phyloP scores from a whole-genome alignment of 2,113 vertebrate species.

The Chloropsis hardwickii region DNA sequence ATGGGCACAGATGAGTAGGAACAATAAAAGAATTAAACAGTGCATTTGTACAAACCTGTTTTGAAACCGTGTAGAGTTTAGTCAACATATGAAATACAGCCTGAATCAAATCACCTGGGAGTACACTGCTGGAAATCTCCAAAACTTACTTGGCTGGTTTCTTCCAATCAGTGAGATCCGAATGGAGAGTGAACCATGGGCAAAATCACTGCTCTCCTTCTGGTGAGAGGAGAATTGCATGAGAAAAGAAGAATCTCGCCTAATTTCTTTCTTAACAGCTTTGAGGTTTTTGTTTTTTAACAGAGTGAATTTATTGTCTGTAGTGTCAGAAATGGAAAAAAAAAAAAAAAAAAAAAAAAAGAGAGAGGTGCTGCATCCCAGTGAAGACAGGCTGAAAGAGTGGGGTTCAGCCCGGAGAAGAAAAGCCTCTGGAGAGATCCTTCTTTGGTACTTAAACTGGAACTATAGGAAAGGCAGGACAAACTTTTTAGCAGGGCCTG shows the following conservation, averaged over 20 bases:
- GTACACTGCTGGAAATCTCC: fast-evolving
- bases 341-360: background rate
- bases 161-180: fast-evolving
- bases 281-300: background rate
- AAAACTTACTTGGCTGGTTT: fast-evolving
- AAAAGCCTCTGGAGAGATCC: background rate
- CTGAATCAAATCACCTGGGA: fast-evolving
- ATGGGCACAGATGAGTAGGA: background rate
- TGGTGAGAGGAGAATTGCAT: background rate
- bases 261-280: background rate
- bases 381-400: background rate
- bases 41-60: background rate
- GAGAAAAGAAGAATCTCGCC: background rate
- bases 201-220: background rate
- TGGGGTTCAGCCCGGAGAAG: background rate
- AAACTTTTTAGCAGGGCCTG: background rate
- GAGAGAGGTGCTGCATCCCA: background rate
- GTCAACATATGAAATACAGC: background rate
- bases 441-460: background rate
- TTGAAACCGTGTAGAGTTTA: fast-evolving
- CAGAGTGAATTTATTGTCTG: fast-evolving
- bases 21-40: background rate
- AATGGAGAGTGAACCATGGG: fast-evolving
- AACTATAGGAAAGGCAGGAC: fast-evolving
- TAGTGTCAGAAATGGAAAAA: background rate